Evolutionary conservation across 2,888 invertebrate species (phyloP).

Genomic region (Cenopis cana): DNA sequence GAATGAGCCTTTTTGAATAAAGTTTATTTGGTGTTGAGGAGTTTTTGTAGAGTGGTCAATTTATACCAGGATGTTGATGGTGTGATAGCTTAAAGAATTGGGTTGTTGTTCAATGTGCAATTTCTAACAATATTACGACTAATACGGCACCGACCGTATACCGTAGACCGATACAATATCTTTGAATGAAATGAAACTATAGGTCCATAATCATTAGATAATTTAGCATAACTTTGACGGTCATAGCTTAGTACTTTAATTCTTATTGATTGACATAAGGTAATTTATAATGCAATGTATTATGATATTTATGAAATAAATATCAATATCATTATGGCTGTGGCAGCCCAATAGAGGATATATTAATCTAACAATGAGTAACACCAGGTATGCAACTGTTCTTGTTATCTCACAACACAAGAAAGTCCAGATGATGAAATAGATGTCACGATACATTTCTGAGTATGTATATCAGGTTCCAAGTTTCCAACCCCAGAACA

Average conservation of each 20-base stretch:
- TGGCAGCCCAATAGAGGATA: not conserved
- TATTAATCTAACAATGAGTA: not conserved
- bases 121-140: not conserved
- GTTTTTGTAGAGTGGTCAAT: not conserved
- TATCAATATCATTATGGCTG: no score
- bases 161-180: no score
- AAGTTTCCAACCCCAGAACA: not conserved
- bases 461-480: not conserved
- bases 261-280: no score
- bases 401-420: not conserved
- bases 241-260: no score
- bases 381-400: not conserved
- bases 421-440: not conserved
- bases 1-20: not conserved
- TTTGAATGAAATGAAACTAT: no score
- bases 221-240: no score
- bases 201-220: no score
- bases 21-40: not conserved
- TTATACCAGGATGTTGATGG: constrained; percentile 13
- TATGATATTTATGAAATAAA: no score
- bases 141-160: not conserved
- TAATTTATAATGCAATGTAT: no score
- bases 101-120: not conserved
- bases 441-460: not conserved
- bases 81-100: not conserved